Conservation (phyloP, 2,888 invertebrate genomes). For the Pristionchus mayeri region DNA sequence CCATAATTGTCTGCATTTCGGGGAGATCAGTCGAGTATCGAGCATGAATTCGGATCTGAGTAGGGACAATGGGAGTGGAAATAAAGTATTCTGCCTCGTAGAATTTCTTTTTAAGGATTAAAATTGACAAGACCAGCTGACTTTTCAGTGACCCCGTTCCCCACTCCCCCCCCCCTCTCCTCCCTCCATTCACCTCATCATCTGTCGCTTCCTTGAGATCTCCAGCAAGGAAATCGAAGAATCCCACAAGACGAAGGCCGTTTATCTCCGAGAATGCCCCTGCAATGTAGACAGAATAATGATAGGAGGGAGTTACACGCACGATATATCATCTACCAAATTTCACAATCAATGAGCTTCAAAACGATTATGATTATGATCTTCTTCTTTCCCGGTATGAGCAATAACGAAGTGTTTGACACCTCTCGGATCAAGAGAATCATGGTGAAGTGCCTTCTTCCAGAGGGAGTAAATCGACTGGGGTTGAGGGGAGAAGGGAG, state of each 20-base stretch:
- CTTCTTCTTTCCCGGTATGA: neutral
- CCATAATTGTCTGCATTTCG: constrained; percentile 85
- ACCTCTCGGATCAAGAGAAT: constrained; percentile 49
- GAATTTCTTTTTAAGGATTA: no score
- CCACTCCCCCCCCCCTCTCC: no score
- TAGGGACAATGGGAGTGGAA: no score
- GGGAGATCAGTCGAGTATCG: constrained; percentile 94
- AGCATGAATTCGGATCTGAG: constrained; percentile 50
- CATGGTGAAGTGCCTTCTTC: constrained; percentile 45
- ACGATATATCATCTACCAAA: no score
- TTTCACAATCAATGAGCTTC: no score
- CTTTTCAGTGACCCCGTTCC: no score
- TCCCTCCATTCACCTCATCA: constrained; percentile 44
- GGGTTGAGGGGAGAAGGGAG: constrained; percentile 28
- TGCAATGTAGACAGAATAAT: no score
- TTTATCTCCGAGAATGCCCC: constrained; percentile 53
- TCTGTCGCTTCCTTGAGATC: constrained; percentile 52
- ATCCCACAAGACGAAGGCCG: constrained; percentile 80
- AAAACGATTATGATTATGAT: no score
- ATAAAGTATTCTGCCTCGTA: no score
- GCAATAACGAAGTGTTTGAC: neutral
- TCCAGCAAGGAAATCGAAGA: constrained; percentile 86
- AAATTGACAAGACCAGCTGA: no score
- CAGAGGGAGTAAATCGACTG: constrained; percentile 49
- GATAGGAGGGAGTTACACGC: no score